Conservation (phyloP, 2,113 vertebrate species). For the Paralichthys olivaceus region DNA sequence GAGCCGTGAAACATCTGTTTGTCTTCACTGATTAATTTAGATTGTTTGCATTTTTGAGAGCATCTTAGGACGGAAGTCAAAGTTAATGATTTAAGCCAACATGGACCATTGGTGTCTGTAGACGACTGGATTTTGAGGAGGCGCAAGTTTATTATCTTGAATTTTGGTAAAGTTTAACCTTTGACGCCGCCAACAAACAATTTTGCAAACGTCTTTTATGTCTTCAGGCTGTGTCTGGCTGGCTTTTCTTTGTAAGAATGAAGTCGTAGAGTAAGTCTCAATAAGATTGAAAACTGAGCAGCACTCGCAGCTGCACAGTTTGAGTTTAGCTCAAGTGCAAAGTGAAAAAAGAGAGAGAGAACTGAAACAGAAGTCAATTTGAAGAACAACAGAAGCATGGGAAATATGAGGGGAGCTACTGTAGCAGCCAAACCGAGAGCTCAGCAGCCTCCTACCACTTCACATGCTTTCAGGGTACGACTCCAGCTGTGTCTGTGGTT, state of each 20-base stretch:
- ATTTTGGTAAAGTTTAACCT: background rate
- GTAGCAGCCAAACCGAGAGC: constrained; percentile 21
- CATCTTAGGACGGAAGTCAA: background rate
- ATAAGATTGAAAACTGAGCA: constrained; percentile 18
- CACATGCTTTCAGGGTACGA: background rate
- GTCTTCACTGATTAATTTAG: background rate
- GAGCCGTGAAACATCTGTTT: background rate
- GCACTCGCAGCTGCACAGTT: constrained; percentile 11
- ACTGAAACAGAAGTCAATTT: constrained; percentile 29
- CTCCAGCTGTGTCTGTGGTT: too few relatives aligned
- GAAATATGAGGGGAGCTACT: constrained; percentile 15
- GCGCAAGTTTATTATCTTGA: background rate
- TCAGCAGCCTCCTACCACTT: constrained; percentile 1
- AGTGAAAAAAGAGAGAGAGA: background rate
- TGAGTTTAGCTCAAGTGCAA: constrained; percentile 26
- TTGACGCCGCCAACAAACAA: background rate
- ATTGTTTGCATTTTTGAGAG: background rate
- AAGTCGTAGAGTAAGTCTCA: background rate
- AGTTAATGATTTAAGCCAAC: background rate
- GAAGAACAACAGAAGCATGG: constrained; percentile 30
- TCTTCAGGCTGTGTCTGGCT: background rate
- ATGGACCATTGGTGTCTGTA: too few relatives aligned
- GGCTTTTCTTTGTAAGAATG: background rate
- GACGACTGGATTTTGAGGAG: too few relatives aligned
- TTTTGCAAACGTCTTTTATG: background rate